Evolutionary conservation across 2,113 vertebrate genomes (phyloP).

Genomic region (Candoia aspera): DNA sequence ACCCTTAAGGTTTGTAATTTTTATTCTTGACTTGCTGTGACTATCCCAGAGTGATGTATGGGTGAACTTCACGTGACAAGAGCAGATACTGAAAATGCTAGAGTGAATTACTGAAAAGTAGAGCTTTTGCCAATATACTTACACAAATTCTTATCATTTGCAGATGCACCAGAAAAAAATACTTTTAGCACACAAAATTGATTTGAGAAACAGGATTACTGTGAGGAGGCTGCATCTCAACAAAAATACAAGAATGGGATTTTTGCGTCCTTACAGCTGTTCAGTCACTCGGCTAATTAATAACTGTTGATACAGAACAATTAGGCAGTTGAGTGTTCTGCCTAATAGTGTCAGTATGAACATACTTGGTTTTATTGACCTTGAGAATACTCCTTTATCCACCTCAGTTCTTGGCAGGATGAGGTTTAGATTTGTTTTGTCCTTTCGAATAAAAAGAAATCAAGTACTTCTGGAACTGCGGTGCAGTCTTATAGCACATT

Average conservation of each 20-base stretch:
- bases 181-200: background rate
- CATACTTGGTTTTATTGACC: background rate
- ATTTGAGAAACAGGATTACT: background rate
- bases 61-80: background rate
- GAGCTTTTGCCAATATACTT: background rate
- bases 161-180: background rate
- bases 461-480: background rate
- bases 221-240: background rate
- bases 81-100: background rate
- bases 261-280: background rate
- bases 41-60: background rate
- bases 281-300: background rate
- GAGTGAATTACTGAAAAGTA: background rate
- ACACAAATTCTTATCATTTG: background rate
- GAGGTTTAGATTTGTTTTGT: background rate
- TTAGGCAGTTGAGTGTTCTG: background rate
- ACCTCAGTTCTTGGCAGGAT: background rate
- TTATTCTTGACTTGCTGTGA: background rate
- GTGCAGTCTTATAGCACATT: background rate
- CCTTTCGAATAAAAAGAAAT: background rate
- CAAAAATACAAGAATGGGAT: background rate
- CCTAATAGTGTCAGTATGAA: background rate
- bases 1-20: background rate
- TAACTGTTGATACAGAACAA: background rate
- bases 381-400: background rate